Conservation (phyloP, 2,888 invertebrate genomes). For the Oscheius myriophilus region DNA sequence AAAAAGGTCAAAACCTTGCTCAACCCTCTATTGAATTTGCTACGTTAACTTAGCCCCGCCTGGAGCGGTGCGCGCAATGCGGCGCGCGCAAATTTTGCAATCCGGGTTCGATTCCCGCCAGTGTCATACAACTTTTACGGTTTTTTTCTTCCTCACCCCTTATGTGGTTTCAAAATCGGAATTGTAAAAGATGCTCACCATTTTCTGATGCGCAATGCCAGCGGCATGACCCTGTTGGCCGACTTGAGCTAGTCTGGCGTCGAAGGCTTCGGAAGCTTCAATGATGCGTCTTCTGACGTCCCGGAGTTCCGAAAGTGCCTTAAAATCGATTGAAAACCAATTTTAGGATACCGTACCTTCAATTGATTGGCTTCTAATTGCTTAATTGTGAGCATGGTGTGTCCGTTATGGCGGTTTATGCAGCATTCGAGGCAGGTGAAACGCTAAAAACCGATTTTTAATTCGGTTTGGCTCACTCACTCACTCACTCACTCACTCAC, state of each 20-base stretch:
- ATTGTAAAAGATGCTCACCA: neutral
- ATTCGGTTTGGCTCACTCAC: no score
- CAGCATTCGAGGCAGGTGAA: conserved; percentile 66
- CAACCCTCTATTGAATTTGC: no score
- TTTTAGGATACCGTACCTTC: conserved; percentile 26
- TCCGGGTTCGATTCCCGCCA: no score
- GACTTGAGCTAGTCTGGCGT: conserved; percentile 36
- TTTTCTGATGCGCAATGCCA: conserved; percentile 5
- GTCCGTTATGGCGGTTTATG: conserved; percentile 66
- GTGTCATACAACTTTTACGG: no score
- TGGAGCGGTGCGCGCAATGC: no score
- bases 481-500: no score
- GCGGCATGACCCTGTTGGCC: conserved; percentile 20
- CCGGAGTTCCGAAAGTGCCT: conserved; percentile 46
- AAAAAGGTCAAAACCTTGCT: no score
- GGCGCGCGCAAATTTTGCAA: no score
- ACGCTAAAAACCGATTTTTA: conserved; percentile 28
- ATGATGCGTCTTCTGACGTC: conserved; percentile 39
- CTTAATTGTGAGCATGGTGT: conserved; percentile 52
- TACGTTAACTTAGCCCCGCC: no score
- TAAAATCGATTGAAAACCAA: neutral
- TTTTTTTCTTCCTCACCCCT: no score
- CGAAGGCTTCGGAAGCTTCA: conserved; percentile 45
- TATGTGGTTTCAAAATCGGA: no score
- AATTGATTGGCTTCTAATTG: conserved; percentile 58